Conservation (phyloP, 1,140 invertebrate genomes). For the Orius insidiosus region DNA sequence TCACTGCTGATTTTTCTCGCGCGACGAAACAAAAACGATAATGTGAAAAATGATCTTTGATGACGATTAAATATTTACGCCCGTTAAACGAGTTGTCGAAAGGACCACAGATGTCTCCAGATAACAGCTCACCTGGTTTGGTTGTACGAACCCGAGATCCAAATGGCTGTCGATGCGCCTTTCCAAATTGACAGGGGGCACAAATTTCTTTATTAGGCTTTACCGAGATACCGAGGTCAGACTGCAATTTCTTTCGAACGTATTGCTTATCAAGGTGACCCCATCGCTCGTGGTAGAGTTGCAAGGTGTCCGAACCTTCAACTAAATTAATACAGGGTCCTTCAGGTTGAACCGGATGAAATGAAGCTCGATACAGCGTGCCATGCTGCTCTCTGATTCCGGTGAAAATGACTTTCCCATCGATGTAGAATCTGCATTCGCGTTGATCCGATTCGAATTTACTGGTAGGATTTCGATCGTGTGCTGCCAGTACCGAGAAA, state of each 20-base stretch:
- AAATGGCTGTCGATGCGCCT: neutral
- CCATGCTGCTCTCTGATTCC: slow-evolving; percentile 17
- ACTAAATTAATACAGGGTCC: slow-evolving; percentile 9
- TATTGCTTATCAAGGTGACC: slow-evolving; percentile 23
- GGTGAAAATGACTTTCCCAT: slow-evolving; percentile 14
- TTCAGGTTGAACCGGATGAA: slow-evolving; percentile 17
- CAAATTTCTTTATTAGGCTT: slow-evolving; percentile 10
- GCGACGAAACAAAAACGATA: no score
- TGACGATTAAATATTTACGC: neutral
- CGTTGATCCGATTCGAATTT: slow-evolving; percentile 19
- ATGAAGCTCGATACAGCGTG: slow-evolving; percentile 19
- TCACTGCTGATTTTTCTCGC: slow-evolving; percentile 1
- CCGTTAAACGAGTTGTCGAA: slow-evolving; percentile 1
- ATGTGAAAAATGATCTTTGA: no score
- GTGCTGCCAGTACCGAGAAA: slow-evolving; percentile 23
- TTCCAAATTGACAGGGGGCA: neutral
- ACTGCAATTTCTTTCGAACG: slow-evolving; percentile 18
- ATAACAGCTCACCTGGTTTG: neutral
- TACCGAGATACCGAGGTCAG: slow-evolving; percentile 18
- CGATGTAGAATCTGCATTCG: slow-evolving; percentile 16
- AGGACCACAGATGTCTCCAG: neutral
- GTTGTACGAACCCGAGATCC: neutral
- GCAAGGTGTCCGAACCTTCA: slow-evolving; percentile 15
- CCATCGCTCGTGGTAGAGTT: slow-evolving; percentile 22
- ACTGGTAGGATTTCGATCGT: slow-evolving; percentile 20